Evolutionary conservation across 1,140 invertebrate genomes (phyloP).

Genomic region (Drosophila lacteicornis): DNA sequence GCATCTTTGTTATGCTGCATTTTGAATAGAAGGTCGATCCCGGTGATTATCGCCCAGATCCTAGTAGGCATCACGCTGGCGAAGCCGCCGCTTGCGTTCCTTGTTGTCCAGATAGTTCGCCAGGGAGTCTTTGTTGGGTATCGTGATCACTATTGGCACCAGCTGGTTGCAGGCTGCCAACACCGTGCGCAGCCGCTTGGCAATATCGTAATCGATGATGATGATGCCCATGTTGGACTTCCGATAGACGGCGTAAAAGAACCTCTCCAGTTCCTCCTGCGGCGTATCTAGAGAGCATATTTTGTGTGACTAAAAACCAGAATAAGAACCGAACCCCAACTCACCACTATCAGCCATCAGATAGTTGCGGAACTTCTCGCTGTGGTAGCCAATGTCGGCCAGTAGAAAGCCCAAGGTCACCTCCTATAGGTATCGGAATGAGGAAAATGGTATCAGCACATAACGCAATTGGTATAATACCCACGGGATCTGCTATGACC

Average conservation of each 20-base stretch:
- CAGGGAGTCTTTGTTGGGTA: constrained; percentile 50
- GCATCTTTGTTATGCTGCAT: background rate
- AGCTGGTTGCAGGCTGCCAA: constrained; percentile 32
- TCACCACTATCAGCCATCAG: constrained; percentile 46
- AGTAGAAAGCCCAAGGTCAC: constrained; percentile 52
- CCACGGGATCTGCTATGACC: constrained; percentile 53
- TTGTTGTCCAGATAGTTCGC: constrained; percentile 51
- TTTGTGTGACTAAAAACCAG: too few relatives aligned
- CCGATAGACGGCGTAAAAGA: constrained; percentile 35
- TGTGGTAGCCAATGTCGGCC: constrained; percentile 51
- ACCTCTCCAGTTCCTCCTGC: constrained; percentile 41
- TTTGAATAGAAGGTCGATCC: background rate
- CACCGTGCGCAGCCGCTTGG: constrained; percentile 27
- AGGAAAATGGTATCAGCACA: background rate
- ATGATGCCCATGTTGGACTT: constrained; percentile 54
- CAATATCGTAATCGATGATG: constrained; percentile 36
- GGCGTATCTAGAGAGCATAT: constrained; percentile 18
- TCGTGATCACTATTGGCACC: constrained; percentile 44
- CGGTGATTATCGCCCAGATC: too few relatives aligned
- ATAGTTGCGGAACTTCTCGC: constrained; percentile 50
- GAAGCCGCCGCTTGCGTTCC: constrained; percentile 38
- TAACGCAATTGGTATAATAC: background rate
- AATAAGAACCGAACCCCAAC: background rate
- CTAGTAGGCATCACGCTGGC: constrained; percentile 36
- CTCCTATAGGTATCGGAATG: constrained; percentile 22